Percentiles rank a stretch among this genome's conserved stretches.
phyloP scores from a whole-genome alignment of 2,113 vertebrate species.

The Sakesphorus luctuosus region DNA sequence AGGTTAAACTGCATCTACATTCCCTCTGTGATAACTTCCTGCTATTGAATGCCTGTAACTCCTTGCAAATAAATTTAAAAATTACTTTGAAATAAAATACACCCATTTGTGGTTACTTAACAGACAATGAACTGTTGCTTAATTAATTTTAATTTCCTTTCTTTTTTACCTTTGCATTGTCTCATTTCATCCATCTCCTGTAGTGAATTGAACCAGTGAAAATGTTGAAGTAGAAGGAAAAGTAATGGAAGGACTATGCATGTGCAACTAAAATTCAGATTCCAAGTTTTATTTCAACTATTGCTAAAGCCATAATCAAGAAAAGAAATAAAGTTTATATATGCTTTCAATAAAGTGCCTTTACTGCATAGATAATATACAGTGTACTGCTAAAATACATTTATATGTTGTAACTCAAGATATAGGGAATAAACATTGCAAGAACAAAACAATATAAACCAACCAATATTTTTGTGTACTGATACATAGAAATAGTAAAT shows the following conservation, averaged over 20 bases:
- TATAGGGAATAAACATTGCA: not conserved
- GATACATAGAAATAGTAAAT: not conserved
- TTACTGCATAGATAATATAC: not conserved
- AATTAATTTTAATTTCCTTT: not conserved
- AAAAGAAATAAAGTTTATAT: not conserved
- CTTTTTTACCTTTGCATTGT: not conserved
- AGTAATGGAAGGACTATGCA: not conserved
- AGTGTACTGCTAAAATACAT: not conserved
- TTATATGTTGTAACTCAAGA: not conserved
- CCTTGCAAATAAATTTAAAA: not conserved
- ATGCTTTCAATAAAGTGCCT: not conserved
- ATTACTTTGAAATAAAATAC: not conserved
- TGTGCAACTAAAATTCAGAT: not conserved
- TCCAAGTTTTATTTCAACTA: not conserved
- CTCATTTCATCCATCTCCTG: not conserved
- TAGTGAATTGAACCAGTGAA: not conserved
- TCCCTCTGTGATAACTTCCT: not conserved
- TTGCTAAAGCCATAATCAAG: not conserved
- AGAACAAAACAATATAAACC: not conserved
- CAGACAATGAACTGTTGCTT: not conserved
- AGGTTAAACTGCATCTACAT: not conserved
- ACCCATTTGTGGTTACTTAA: not conserved
- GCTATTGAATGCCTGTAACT: not conserved
- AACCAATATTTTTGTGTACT: not conserved
- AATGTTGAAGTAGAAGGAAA: not conserved